Conservation (phyloP, 2,797 vertebrate genomes). For the Aplochiton taeniatus region DNA sequence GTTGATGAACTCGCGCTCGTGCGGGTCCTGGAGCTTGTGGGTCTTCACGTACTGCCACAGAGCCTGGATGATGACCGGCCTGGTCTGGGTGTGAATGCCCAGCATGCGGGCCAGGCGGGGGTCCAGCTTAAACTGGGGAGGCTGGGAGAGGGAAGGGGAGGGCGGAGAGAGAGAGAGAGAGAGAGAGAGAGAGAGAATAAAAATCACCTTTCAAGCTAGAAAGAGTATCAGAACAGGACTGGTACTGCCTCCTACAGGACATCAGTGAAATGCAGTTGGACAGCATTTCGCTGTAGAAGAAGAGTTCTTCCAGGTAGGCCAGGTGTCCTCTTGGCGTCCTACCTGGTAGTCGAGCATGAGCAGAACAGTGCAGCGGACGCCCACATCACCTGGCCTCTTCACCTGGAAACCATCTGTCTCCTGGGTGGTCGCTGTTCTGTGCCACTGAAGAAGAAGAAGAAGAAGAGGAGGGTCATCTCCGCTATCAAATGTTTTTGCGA, state of each 20-base stretch:
- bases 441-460: slow-evolving; percentile 82
- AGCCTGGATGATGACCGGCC: slow-evolving; percentile 98
- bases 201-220: background rate
- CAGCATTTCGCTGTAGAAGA: too few species aligned
- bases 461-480: background rate
- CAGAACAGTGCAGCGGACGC: slow-evolving; percentile 96
- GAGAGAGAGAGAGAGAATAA: background rate
- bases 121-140: slow-evolving; percentile 98
- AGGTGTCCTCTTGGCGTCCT: background rate
- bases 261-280: too few species aligned
- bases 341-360: slow-evolving; percentile 99
- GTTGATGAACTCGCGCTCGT: slow-evolving; percentile 96
- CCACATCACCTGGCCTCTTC: slow-evolving; percentile 96
- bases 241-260: background rate
- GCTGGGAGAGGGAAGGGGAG: slow-evolving; percentile 67
- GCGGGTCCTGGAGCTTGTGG: slow-evolving; percentile 97
- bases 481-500: background rate
- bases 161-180: background rate
- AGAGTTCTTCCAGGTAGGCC: too few species aligned
- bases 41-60: slow-evolving; percentile 99
- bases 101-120: slow-evolving; percentile 93
- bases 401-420: slow-evolving; percentile 99
- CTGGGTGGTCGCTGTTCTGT: slow-evolving; percentile 97
- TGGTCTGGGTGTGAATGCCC: slow-evolving; percentile 97
- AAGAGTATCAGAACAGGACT: background rate